Base-by-base conservation (phyloP, 1,140 invertebrate genomes). In the Cataglyphis hispanica region DNA sequence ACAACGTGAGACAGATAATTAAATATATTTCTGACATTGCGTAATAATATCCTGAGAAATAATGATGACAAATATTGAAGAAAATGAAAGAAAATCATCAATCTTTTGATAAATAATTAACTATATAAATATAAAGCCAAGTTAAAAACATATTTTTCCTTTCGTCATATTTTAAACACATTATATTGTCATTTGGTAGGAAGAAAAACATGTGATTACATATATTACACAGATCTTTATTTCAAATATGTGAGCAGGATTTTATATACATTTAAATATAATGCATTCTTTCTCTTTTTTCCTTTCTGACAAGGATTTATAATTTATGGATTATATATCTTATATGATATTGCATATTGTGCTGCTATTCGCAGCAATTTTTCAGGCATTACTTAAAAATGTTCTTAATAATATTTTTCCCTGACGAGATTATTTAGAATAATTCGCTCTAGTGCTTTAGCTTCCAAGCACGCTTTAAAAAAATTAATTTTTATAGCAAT, bases 341-440 rank as follows among this genome's bases (percentile, higher is more conserved):
- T 60, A 37, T 58, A 22, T 60, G 60, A 0, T 70, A 43, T 81
- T 13, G n/a, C 37, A 72, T 46, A 81, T 19, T 31, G 43, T 46
- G 16, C 77, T 69, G 50, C 6, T 16, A 31, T 37, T 81, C 22
- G 1, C 27, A 58, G 7, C 66, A 25, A 10, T 60, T 70, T 46
- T 27, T 60, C 13, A 81, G 66, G 53, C 66, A 60, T 66, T 25
- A 27, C 66, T 81, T 81, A 81, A 13, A 81, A 60, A 58, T 60
- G 37, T 81, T 72, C 53, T 81, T 81, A 81, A 60, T 69, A 70
- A 72, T 81, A 72, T n/a, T 81, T 81, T 81, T 31, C 37, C 53
- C 53, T 81, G 78, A 81, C 50, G 37, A 70, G 37, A 83, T 83
- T 72, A 25, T 83, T 83, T 83, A 72, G 78, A 83, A 72, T 83